Percentiles rank a stretch among this genome's conserved stretches.
phyloP scores from a whole-genome alignment of 2,797 vertebrate genomes.

The Gobio occitaniae region DNA sequence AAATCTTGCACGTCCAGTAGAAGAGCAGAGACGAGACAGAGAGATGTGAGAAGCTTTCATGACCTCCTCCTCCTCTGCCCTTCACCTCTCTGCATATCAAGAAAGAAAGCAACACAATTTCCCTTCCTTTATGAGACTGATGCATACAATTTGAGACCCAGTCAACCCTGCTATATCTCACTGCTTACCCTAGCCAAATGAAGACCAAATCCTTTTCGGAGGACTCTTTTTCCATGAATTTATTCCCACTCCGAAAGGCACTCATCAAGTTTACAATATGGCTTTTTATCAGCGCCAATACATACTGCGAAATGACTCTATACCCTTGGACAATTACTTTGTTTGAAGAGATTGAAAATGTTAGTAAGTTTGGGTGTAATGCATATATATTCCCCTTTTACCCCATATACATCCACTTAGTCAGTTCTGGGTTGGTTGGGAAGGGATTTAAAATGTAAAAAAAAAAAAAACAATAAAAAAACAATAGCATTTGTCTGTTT shows the following conservation, averaged over 20 bases:
- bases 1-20: neutral
- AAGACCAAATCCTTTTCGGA: constrained; percentile 48
- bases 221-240: constrained; percentile 50
- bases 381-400: no score
- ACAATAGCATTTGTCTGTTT: no score
- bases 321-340: constrained; percentile 21
- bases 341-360: neutral
- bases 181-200: constrained; percentile 61
- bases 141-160: constrained; percentile 75
- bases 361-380: no score
- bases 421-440: no score
- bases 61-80: constrained; percentile 67
- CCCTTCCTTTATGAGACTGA: constrained; percentile 72
- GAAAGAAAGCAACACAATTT: constrained; percentile 72
- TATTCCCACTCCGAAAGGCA: constrained; percentile 55
- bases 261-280: constrained; percentile 62
- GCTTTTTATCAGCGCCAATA: constrained; percentile 57
- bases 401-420: no score
- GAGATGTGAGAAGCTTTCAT: constrained; percentile 20
- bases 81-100: constrained; percentile 58
- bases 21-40: neutral
- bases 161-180: constrained; percentile 68
- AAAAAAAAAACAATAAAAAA: no score
- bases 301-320: constrained; percentile 55
- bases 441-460: no score